Evolutionary conservation across 2,113 vertebrate genomes (phyloP).

Genomic region (Lepus timidus): DNA sequence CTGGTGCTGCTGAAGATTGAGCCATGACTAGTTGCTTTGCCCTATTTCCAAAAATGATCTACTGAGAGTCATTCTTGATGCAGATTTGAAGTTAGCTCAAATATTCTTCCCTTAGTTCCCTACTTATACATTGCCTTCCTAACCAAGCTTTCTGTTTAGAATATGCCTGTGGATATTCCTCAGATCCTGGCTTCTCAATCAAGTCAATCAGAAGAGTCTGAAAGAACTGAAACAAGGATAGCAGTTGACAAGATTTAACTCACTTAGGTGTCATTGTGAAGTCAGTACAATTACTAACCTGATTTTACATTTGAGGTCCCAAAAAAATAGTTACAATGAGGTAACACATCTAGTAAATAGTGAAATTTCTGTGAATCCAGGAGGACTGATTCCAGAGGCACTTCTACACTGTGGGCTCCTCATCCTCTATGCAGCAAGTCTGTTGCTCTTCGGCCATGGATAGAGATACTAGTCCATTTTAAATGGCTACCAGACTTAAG

Average conservation of each 20-base stretch:
- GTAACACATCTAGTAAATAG: background rate
- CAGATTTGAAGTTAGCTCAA: background rate
- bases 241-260: slow-evolving; percentile 18
- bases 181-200: background rate
- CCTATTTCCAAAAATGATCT: background rate
- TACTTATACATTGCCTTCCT: background rate
- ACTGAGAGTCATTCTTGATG: background rate
- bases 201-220: background rate
- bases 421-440: background rate
- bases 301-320: background rate
- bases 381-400: background rate
- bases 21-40: background rate
- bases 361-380: background rate
- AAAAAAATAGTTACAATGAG: background rate
- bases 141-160: background rate
- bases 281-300: background rate
- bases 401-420: background rate
- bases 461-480: background rate
- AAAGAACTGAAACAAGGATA: background rate
- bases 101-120: background rate
- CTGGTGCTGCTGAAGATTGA: background rate
- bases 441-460: background rate
- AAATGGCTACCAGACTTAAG: background rate
- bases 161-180: background rate
- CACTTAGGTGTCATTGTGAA: background rate